These are phyloP conservation scores for Amblyraja radiata DNA, from an alignment of 2,797 vertebrate species.

Conservation along the genomic window DNA sequence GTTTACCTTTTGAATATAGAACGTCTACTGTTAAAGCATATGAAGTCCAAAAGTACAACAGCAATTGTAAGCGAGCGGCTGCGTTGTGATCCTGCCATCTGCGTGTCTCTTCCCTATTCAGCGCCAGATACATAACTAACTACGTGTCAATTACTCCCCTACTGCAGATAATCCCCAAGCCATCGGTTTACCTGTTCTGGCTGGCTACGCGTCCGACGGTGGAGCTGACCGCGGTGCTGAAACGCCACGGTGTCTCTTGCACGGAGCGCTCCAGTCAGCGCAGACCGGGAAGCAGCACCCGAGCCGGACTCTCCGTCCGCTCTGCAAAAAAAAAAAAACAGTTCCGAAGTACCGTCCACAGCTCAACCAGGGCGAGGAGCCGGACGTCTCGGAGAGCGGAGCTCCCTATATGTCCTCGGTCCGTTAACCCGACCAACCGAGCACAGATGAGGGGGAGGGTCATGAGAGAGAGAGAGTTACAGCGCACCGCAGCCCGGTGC, in stretches of 20 bases:
- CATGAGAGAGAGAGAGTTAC: not conserved
- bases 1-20: not conserved
- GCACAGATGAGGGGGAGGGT: not conserved
- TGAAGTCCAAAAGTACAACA: not conserved
- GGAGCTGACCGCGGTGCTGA: constrained; percentile 33
- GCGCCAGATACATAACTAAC: not conserved
- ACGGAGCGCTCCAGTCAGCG: not conserved
- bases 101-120: not conserved
- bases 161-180: not conserved
- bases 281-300: not conserved
- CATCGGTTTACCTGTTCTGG: not conserved
- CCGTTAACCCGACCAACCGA: not conserved
- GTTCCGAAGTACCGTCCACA: not conserved
- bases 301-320: not conserved
- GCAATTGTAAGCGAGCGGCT: not conserved
- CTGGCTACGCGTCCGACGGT: not conserved
- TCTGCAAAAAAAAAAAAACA: not conserved
- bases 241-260: not conserved
- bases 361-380: not conserved
- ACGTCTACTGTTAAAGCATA: not conserved
- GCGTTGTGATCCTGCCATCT: not conserved
- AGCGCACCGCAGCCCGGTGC: not conserved
- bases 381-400: not conserved
- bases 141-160: not conserved
- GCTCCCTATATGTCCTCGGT: not conserved